These are phyloP conservation scores for Malthinus flaveolus DNA, from an alignment of 2,888 invertebrate species.

Conservation along the genomic window DNA sequence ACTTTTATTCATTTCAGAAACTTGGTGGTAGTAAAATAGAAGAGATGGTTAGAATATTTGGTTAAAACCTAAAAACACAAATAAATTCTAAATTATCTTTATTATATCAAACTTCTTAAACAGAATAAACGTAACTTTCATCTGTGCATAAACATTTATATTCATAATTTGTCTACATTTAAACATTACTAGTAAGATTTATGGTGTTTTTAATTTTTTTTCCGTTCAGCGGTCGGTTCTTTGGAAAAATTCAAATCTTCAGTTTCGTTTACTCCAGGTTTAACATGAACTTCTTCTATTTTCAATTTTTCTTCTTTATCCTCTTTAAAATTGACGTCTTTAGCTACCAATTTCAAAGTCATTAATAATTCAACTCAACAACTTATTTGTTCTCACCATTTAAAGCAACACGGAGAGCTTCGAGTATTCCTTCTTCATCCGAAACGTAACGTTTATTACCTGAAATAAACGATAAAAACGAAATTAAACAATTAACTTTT, in stretches of 20 bases:
- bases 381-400: conserved; percentile 52
- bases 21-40: no score
- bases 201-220: conserved; percentile 39
- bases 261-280: conserved; percentile 25
- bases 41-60: no score
- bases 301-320: conserved; percentile 7
- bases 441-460: conserved; percentile 66
- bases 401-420: conserved; percentile 65
- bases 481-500: conserved; percentile 4
- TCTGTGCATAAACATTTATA: no score
- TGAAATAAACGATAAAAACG: conserved; percentile 48
- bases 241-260: conserved; percentile 41
- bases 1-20: no score
- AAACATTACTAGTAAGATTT: no score
- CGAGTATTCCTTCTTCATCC: conserved; percentile 62
- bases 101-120: no score
- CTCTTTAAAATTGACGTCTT: conserved; percentile 24
- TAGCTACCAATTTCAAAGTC: conserved; percentile 28
- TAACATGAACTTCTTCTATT: conserved; percentile 19
- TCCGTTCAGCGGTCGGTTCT: conserved; percentile 44
- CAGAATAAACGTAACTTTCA: no score
- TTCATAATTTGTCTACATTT: no score
- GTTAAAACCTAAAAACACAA: no score
- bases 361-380: conserved; percentile 19
- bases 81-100: no score